Percentiles rank a stretch among this genome's conserved stretches.
phyloP scores from a whole-genome alignment of 2,113 vertebrate species.

The Synodontis membranacea region DNA sequence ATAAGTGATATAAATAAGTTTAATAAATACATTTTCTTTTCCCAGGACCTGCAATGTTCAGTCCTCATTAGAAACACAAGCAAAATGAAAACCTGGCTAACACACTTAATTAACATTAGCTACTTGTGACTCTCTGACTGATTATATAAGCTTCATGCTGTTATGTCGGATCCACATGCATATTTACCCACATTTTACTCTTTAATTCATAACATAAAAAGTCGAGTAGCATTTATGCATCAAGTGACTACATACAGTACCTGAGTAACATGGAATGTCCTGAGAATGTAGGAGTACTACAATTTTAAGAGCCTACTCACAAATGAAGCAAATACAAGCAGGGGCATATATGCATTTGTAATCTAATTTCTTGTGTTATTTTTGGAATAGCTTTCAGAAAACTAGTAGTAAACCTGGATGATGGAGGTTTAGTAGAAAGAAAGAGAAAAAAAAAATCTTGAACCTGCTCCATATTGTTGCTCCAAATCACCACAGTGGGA shows the following conservation, averaged over 20 bases:
- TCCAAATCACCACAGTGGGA: slow-evolving; percentile 16
- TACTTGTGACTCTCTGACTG: not conserved
- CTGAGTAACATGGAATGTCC: not conserved
- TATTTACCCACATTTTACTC: not conserved
- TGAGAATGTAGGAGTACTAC: not conserved
- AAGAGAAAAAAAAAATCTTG: not conserved
- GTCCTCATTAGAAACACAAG: not conserved
- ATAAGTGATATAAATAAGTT: not conserved
- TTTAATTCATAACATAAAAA: not conserved
- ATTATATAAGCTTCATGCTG: not conserved
- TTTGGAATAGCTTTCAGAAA: not conserved
- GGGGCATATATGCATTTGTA: not conserved
- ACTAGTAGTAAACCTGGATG: not conserved
- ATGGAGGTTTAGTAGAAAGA: not conserved
- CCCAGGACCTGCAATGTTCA: not conserved
- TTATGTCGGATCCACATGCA: not conserved
- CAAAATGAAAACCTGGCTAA: not conserved
- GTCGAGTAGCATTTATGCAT: not conserved
- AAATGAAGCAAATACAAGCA: not conserved
- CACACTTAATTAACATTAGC: not conserved
- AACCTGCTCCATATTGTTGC: slow-evolving; percentile 4
- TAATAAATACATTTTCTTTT: not conserved
- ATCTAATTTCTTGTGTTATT: slow-evolving; percentile 2
- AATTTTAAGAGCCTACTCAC: not conserved
- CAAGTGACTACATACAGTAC: not conserved